Evolutionary conservation across 2,797 vertebrate species (phyloP).

Genomic region (Selene dorsalis): DNA sequence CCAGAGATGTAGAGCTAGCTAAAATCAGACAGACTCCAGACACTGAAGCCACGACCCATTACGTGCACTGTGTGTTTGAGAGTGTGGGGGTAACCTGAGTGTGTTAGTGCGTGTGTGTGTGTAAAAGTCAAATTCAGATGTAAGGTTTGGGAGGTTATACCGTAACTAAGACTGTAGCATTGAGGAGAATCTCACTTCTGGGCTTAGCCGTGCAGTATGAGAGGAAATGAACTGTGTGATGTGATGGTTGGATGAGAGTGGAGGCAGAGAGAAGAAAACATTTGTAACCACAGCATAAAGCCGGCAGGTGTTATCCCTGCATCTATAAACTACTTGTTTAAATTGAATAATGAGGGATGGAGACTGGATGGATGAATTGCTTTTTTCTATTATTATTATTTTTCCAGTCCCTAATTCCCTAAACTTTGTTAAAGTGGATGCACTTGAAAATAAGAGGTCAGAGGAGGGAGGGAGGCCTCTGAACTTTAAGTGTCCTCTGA

Average conservation of each 20-base stretch:
- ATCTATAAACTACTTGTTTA: constrained; percentile 59
- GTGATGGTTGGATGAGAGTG: constrained; percentile 31
- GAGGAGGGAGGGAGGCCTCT: neutral
- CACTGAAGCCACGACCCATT: constrained; percentile 11
- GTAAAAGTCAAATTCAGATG: constrained; percentile 30
- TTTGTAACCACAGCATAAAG: constrained; percentile 48
- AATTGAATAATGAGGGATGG: constrained; percentile 52
- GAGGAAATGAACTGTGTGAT: constrained; percentile 58
- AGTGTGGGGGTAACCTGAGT: constrained; percentile 5
- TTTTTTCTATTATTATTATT: constrained; percentile 7
- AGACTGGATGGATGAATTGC: constrained; percentile 19
- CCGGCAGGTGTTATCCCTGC: constrained; percentile 34
- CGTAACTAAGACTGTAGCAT: constrained; percentile 31
- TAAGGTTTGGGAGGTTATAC: constrained; percentile 37
- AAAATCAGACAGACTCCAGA: constrained; percentile 38
- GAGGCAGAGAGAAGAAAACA: constrained; percentile 16
- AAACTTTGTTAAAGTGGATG: constrained; percentile 20
- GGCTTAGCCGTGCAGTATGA: constrained; percentile 27
- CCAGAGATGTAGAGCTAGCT: constrained; percentile 40
- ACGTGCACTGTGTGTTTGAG: constrained; percentile 10
- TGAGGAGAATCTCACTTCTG: constrained; percentile 24
- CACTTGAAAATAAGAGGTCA: neutral
- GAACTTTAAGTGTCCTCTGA: neutral
- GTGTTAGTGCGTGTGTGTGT: constrained; percentile 21
- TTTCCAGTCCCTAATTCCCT: constrained; percentile 22